These are phyloP conservation scores for Leucania comma DNA, from an alignment of 2,888 invertebrate species.

Conservation along the genomic window DNA sequence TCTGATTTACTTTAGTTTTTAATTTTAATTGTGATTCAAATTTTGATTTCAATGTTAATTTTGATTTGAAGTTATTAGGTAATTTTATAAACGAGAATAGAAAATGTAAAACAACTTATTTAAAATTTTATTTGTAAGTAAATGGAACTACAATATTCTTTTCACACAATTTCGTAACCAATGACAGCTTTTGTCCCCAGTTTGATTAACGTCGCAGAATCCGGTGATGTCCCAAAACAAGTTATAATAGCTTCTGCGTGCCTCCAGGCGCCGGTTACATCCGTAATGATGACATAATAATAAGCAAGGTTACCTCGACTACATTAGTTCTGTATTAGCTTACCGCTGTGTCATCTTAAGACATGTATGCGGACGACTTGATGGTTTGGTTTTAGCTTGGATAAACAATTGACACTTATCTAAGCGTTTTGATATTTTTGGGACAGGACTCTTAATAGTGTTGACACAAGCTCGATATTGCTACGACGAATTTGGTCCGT, in stretches of 20 bases:
- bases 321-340: constrained; percentile 30
- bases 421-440: background rate
- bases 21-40: too few relatives aligned
- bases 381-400: constrained; percentile 1
- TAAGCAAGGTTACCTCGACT: constrained; percentile 54
- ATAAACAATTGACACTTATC: constrained; percentile 37
- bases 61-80: too few relatives aligned
- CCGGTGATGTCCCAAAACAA: background rate
- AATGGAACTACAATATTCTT: background rate
- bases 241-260: constrained; percentile 38
- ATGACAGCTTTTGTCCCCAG: background rate
- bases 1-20: too few relatives aligned
- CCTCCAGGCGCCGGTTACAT: constrained; percentile 45
- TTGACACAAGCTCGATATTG: too few relatives aligned
- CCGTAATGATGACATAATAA: constrained; percentile 58
- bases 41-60: too few relatives aligned
- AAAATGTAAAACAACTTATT: too few relatives aligned
- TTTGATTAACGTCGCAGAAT: background rate
- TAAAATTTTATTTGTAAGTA: too few relatives aligned
- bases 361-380: constrained; percentile 1
- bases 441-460: background rate
- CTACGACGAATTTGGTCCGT: too few relatives aligned
- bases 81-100: too few relatives aligned
- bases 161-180: background rate
- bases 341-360: constrained; percentile 30